Percentiles rank a stretch among this genome's conserved stretches.
Evolutionary conservation across 2,797 vertebrate species (phyloP).

Genomic region (Ceryle rudis): DNA sequence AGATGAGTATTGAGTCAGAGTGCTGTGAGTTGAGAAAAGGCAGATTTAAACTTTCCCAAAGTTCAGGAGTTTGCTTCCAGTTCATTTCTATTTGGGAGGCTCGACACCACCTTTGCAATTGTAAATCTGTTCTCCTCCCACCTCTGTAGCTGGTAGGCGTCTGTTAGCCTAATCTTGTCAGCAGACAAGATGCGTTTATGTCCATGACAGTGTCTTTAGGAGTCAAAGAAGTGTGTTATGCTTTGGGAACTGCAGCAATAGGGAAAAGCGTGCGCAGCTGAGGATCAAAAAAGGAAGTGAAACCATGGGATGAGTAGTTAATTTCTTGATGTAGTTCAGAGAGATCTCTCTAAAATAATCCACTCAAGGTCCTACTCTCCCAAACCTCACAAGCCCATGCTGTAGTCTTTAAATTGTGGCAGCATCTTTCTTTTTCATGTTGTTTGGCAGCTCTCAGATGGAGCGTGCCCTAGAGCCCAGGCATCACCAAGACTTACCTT

Average conservation of each 20-base stretch:
- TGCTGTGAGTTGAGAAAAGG: conserved; percentile 57
- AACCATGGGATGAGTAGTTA: conserved; percentile 1
- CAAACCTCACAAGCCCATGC: background rate
- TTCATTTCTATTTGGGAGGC: conserved; percentile 38
- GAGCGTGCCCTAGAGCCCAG: background rate
- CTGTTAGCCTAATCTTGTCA: background rate
- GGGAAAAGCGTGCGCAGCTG: background rate
- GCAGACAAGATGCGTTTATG: background rate
- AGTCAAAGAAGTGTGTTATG: background rate
- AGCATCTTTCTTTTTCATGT: background rate
- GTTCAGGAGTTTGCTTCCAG: conserved; percentile 62
- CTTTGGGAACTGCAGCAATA: background rate
- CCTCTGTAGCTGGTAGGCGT: background rate
- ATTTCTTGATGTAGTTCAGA: conserved; percentile 33
- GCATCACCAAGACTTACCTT: background rate
- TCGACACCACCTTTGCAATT: background rate
- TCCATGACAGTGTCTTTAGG: rapidly evolving
- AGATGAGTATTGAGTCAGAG: conserved; percentile 42
- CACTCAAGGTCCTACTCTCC: background rate
- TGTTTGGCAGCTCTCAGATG: background rate
- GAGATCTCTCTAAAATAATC: background rate
- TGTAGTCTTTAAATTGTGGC: background rate
- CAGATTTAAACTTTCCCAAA: conserved; percentile 63
- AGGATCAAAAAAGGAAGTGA: background rate
- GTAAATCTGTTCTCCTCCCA: conserved; percentile 12